Conservation (phyloP, 2,888 invertebrate genomes). For the Chloromyia formosa region DNA sequence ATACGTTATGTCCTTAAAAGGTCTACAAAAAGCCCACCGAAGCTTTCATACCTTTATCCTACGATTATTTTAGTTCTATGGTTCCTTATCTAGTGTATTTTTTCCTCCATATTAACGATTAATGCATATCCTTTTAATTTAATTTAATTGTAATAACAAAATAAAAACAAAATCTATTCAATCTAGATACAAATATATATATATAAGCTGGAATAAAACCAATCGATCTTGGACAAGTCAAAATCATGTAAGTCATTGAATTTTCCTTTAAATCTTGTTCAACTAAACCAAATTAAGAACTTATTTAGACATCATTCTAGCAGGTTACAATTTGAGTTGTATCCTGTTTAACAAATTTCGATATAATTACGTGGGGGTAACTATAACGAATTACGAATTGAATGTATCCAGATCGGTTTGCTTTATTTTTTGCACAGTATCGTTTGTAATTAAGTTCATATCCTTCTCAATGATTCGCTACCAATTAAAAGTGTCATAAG, state of each 20-base stretch:
- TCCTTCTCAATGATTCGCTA: slow-evolving; percentile 21
- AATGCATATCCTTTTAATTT: slow-evolving; percentile 13
- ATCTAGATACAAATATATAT: slow-evolving; percentile 26
- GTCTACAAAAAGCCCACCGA: not conserved
- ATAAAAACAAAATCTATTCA: slow-evolving; percentile 29
- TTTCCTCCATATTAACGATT: not conserved
- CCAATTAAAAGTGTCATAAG: not conserved
- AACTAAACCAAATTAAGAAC: too few species aligned
- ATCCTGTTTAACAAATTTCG: too few species aligned
- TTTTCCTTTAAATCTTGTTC: too few species aligned
- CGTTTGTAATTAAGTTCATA: not conserved
- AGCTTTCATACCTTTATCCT: not conserved
- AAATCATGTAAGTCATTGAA: not conserved
- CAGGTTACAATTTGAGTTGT: too few species aligned
- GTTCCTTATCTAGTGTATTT: not conserved
- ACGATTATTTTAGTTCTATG: not conserved
- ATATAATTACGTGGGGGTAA: too few species aligned
- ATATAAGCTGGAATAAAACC: not conserved
- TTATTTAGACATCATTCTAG: too few species aligned
- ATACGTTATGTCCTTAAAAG: not conserved
- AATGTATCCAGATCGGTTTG: not conserved
- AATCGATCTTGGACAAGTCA: not conserved
- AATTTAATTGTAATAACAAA: slow-evolving; percentile 40
- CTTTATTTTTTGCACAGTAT: not conserved
- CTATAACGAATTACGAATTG: too few species aligned